These are phyloP conservation scores for Seira sanloemensis DNA, from an alignment of 2,888 invertebrate species.

Conservation along the genomic window DNA sequence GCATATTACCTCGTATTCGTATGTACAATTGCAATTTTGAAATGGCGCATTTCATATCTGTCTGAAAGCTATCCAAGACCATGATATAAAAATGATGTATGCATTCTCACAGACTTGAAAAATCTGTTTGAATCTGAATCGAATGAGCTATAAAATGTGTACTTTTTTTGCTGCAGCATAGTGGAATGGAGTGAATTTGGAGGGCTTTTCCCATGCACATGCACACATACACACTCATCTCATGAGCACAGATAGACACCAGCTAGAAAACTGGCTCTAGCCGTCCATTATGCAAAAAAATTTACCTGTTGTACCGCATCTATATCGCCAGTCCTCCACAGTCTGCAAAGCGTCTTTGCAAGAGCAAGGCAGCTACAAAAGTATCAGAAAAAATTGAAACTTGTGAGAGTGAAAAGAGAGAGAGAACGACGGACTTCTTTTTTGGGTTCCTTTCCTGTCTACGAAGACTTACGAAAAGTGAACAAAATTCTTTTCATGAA, in stretches of 20 bases:
- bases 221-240: neutral
- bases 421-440: too few species aligned
- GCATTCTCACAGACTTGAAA: neutral
- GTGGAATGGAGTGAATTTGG: neutral
- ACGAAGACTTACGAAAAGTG: too few species aligned
- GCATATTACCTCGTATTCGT: too few species aligned
- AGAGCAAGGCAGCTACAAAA: neutral
- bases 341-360: conserved; percentile 40
- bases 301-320: conserved; percentile 52
- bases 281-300: conserved; percentile 42
- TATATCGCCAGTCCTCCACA: neutral
- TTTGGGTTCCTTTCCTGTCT: too few species aligned
- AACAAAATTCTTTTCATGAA: neutral
- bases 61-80: too few species aligned
- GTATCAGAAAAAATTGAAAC: neutral
- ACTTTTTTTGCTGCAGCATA: neutral
- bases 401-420: too few species aligned
- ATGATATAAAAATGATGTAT: neutral
- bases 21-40: too few species aligned
- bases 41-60: too few species aligned
- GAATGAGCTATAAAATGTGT: neutral
- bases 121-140: neutral
- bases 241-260: too few species aligned
- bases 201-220: neutral
- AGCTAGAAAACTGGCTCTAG: neutral